Evolutionary conservation across 2,888 invertebrate species (phyloP).

Genomic region (Chloromyia formosa): DNA sequence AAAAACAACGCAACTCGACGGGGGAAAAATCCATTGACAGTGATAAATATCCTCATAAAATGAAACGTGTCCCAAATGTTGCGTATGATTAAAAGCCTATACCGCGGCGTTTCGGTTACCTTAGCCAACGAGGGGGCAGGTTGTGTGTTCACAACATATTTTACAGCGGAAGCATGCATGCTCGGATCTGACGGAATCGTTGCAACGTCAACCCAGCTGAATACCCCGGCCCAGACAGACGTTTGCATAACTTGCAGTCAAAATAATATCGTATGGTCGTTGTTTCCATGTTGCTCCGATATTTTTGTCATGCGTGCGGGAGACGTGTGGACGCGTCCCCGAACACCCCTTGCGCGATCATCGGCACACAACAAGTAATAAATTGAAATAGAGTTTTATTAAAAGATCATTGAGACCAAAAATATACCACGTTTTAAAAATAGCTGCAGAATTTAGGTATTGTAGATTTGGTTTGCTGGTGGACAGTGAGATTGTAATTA

Average conservation of each 20-base stretch:
- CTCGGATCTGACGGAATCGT: too few relatives aligned
- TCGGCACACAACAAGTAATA: slow-evolving; percentile 21
- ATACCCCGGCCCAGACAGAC: background rate
- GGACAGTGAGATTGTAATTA: too few relatives aligned
- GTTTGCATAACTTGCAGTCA: slow-evolving; percentile 18
- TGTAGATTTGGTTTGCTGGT: too few relatives aligned
- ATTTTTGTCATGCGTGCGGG: slow-evolving; percentile 5
- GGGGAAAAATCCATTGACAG: slow-evolving; percentile 15
- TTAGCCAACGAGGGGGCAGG: too few relatives aligned
- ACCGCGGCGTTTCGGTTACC: background rate
- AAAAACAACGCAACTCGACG: background rate
- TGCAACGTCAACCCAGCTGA: too few relatives aligned
- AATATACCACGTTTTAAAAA: slow-evolving; percentile 27
- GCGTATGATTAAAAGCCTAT: slow-evolving; percentile 17
- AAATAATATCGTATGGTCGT: slow-evolving; percentile 4
- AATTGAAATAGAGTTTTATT: slow-evolving; percentile 30
- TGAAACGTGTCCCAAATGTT: slow-evolving; percentile 23
- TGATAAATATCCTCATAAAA: slow-evolving; percentile 31
- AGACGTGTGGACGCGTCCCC: background rate
- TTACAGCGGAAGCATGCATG: background rate
- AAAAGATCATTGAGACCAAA: slow-evolving; percentile 33
- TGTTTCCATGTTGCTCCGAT: background rate
- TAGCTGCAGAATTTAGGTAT: slow-evolving; percentile 17
- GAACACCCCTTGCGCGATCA: background rate
- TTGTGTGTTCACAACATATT: too few relatives aligned